Evolutionary conservation across 2,888 invertebrate species (phyloP), one percentile per base, ranked within the genome.

Genomic region (Petrophora chlorosata): DNA sequence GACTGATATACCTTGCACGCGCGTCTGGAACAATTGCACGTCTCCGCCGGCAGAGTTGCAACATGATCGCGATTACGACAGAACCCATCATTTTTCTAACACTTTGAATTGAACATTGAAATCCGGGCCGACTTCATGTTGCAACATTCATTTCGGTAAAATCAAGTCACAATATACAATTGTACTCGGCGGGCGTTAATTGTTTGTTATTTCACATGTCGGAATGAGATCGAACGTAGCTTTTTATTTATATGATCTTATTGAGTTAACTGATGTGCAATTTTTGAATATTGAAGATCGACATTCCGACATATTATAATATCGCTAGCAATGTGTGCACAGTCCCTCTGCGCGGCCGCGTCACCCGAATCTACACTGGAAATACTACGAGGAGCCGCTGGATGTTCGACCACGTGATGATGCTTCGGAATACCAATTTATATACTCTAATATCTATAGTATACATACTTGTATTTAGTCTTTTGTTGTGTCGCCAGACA

Each of bases 321-420:
- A 85, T 82, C 79, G 78, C 84, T 85, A 87, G 86, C 87, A 85
- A 87, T 88, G 89, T 89, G 89, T 88, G 89, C 88, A 86, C 86
- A 82, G 75, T 73, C 78, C 78, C 82, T 76, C 74, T 62, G 59
- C 73, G 74, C 75, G 79, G 64, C 60, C 74, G 75, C 67, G 79
- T 82, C 83, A 85, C 88, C 86, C 88, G 87, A 88, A 86, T 84
- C 84, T 59, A 47, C 70, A 65, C 70, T 73, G 80, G 81, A 83
- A 76, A 72, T 69, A 30, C 23, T 65, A 50, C 63, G 42, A 49
- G 59, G 65, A 65, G 64, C 58, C 44, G 29, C 39, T 36, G 52
- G 40, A 56, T 29, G 12, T 10, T 12, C 41, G 32, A 57, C 33
- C 44, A 44, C 35, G 15, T 0, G 23, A 16, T 34, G 2, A 9